Percentiles rank a stretch among this genome's conserved stretches.
Conservation (phyloP, 2,797 vertebrate species). For the Macrochelys suwanniensis region DNA sequence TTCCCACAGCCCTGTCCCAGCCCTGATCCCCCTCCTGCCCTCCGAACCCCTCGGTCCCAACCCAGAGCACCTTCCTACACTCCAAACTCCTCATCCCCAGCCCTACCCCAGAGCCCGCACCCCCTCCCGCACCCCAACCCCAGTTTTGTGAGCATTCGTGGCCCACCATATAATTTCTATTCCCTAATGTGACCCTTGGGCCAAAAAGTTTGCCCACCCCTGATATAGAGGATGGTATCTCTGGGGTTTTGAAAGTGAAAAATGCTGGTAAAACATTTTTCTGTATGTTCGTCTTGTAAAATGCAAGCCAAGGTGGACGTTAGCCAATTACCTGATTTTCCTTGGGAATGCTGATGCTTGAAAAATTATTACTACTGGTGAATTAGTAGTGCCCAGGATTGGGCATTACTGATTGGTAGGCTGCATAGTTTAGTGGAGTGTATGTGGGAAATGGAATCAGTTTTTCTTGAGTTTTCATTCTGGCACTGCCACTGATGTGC, state of each 20-base stretch:
- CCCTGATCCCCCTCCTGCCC: too few species aligned
- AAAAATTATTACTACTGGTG: neutral
- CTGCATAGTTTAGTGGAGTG: neutral
- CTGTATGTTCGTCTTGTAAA: rapidly evolving
- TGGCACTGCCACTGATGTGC: neutral
- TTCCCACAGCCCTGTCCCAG: too few species aligned
- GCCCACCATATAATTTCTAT: too few species aligned
- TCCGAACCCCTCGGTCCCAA: too few species aligned
- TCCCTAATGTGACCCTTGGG: too few species aligned
- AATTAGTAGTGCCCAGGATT: neutral
- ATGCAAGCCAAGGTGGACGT: rapidly evolving
- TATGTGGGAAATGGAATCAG: neutral
- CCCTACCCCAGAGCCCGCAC: too few species aligned
- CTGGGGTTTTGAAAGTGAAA: neutral
- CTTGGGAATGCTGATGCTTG: neutral
- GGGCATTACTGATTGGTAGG: neutral
- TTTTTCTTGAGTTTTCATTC: neutral
- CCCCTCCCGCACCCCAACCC: too few species aligned
- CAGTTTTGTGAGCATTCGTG: too few species aligned
- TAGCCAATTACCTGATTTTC: neutral
- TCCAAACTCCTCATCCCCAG: too few species aligned
- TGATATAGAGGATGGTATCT: too few species aligned
- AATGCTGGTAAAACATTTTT: neutral
- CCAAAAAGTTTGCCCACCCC: too few species aligned
- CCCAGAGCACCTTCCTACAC: too few species aligned